These are phyloP conservation scores for Drosophila kepulauana DNA, from an alignment of 1,140 invertebrate species.

Conservation along the genomic window DNA sequence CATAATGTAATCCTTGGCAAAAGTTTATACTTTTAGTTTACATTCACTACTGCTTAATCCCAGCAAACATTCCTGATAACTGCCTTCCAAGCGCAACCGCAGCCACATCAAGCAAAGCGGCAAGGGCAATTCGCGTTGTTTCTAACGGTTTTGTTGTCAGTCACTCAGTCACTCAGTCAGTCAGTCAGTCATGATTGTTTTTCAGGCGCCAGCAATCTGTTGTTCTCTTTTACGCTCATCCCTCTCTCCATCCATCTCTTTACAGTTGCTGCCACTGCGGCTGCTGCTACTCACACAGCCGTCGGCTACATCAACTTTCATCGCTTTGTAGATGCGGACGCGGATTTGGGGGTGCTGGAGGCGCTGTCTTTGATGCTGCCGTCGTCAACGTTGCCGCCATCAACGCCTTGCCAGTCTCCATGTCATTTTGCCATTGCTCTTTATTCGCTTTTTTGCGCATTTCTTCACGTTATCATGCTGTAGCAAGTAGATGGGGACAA, in stretches of 20 bases:
- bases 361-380: conserved; percentile 66
- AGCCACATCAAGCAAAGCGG: not conserved
- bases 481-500: conserved; percentile 28
- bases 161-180: conserved; percentile 23
- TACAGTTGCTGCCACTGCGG: not conserved
- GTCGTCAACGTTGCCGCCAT: conserved; percentile 49
- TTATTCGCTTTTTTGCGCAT: conserved; percentile 40
- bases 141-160: conserved; percentile 14
- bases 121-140: not conserved
- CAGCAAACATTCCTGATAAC: not conserved
- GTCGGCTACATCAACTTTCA: conserved; percentile 46
- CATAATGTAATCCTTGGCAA: no score
- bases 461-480: conserved; percentile 26
- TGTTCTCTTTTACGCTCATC: not conserved
- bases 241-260: not conserved
- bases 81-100: not conserved
- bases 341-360: conserved; percentile 53
- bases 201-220: conserved; percentile 30
- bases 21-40: not conserved
- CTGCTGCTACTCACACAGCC: conserved; percentile 21
- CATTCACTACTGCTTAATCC: not conserved
- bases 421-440: conserved; percentile 58
- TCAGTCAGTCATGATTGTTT: conserved; percentile 55
- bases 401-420: conserved; percentile 62
- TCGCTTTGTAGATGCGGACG: conserved; percentile 28